A percentile compares a stretch with the other conserved stretches of the same genome.
Conservation (phyloP, 2,888 invertebrate genomes). For the Altica lythri region DNA sequence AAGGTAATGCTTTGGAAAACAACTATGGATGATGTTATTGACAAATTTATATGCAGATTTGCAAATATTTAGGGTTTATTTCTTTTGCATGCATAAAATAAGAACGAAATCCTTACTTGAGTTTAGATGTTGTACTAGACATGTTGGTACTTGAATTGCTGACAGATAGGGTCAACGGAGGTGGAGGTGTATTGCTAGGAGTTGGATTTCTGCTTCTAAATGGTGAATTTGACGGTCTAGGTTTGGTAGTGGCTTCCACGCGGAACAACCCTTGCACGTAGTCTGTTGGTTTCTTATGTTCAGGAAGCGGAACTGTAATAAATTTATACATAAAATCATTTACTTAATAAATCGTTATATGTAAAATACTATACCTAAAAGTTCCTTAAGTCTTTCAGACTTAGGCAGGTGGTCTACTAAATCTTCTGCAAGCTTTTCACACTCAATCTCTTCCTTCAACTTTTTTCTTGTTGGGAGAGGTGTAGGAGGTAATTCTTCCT, state of each 20-base stretch:
- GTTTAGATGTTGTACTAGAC: slow-evolving; percentile 34
- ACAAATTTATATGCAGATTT: no score
- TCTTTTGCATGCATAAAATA: not conserved
- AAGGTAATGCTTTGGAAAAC: no score
- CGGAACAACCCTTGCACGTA: slow-evolving; percentile 71
- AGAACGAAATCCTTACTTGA: slow-evolving; percentile 40
- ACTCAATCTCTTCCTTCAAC: slow-evolving; percentile 77
- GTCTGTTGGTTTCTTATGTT: slow-evolving; percentile 71
- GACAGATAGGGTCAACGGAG: slow-evolving; percentile 44
- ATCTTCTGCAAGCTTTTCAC: slow-evolving; percentile 71
- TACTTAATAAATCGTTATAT: not conserved
- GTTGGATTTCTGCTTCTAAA: slow-evolving; percentile 53
- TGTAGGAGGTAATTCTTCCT: slow-evolving; percentile 53
- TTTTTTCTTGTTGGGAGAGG: slow-evolving; percentile 64
- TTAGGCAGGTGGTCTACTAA: slow-evolving; percentile 66
- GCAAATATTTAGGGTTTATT: no score
- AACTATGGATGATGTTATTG: no score
- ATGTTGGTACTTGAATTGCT: slow-evolving; percentile 33
- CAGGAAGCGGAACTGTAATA: slow-evolving; percentile 65
- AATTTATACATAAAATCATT: not conserved
- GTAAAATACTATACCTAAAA: slow-evolving; percentile 64
- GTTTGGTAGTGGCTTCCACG: slow-evolving; percentile 61
- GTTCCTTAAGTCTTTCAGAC: slow-evolving; percentile 68
- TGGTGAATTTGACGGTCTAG: slow-evolving; percentile 57
- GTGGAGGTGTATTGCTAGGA: slow-evolving; percentile 53